Percentiles rank a stretch among this genome's conserved stretches.
These are phyloP conservation scores for Furcula furcula DNA, from an alignment of 2,888 invertebrate species.

Conservation along the genomic window DNA sequence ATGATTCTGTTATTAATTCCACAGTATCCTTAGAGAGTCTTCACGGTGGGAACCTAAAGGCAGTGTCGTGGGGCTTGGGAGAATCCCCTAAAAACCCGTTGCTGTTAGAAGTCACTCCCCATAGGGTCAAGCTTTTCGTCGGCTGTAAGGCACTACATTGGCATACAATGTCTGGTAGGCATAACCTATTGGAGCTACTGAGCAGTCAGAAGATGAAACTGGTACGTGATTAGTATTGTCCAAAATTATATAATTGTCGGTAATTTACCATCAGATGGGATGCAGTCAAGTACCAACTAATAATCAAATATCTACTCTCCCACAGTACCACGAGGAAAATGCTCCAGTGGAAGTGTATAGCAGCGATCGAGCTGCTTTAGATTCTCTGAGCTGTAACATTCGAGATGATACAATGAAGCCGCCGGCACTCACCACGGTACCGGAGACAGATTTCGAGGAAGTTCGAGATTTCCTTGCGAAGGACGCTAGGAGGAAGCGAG, in stretches of 20 bases:
- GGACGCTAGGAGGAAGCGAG: slow-evolving; percentile 56
- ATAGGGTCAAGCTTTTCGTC: slow-evolving; percentile 83
- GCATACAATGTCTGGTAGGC: slow-evolving; percentile 81
- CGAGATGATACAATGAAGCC: slow-evolving; percentile 44
- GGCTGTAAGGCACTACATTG: slow-evolving; percentile 85
- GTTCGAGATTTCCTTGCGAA: slow-evolving; percentile 61
- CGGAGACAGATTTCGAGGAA: slow-evolving; percentile 60
- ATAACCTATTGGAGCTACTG: slow-evolving; percentile 81
- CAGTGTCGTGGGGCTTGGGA: slow-evolving; percentile 84
- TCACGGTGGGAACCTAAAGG: slow-evolving; percentile 79
- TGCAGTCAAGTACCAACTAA: too few species aligned
- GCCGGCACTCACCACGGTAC: slow-evolving; percentile 49
- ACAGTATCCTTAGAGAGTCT: slow-evolving; percentile 86
- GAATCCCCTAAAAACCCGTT: slow-evolving; percentile 72
- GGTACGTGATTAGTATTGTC: slow-evolving; percentile 78
- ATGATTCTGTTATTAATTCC: too few species aligned
- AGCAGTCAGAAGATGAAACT: slow-evolving; percentile 76
- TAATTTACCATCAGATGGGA: too few species aligned
- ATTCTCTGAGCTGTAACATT: slow-evolving; percentile 70
- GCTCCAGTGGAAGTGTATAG: slow-evolving; percentile 79
- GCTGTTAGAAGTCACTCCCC: slow-evolving; percentile 81
- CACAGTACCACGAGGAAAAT: slow-evolving; percentile 84
- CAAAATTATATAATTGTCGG: too few species aligned
- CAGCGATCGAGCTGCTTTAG: slow-evolving; percentile 71
- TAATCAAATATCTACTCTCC: too few species aligned